phyloP scores from a whole-genome alignment of 2,888 invertebrate species.

The Lasioglossum villosulum region DNA sequence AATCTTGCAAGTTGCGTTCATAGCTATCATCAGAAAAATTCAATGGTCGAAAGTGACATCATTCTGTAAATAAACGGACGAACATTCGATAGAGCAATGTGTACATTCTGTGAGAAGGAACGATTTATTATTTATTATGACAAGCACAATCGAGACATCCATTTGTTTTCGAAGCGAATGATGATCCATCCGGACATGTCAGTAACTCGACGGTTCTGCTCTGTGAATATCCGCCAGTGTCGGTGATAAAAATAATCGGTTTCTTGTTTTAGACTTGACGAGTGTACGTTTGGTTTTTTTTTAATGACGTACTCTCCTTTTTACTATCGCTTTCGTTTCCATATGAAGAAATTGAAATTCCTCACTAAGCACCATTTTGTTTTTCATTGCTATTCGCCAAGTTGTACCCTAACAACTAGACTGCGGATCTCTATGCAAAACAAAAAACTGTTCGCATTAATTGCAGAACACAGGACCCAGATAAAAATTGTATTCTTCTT shows the following conservation, averaged over 20 bases:
- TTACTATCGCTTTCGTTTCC: neutral
- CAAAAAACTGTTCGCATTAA: too few relatives aligned
- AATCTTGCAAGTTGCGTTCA: neutral
- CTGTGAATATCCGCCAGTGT: constrained; percentile 1
- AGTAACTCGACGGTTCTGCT: neutral
- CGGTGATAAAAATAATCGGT: constrained; percentile 16
- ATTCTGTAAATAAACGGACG: neutral
- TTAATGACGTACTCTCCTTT: neutral
- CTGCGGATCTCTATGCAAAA: too few relatives aligned
- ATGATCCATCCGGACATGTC: neutral
- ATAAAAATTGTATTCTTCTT: too few relatives aligned
- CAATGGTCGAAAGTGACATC: neutral
- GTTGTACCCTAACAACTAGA: neutral
- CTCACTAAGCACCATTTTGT: neutral
- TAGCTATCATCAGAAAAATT: neutral
- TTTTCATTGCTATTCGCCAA: neutral
- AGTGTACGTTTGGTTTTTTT: neutral
- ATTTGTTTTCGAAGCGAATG: neutral
- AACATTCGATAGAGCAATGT: neutral
- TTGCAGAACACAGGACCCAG: too few relatives aligned
- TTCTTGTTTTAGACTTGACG: neutral
- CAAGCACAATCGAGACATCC: neutral
- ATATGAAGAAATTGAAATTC: neutral
- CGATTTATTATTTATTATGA: constrained; percentile 1
- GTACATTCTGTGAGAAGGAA: neutral